Evolutionary conservation across 2,797 vertebrate genomes (phyloP), one percentile per base, ranked within the genome.

Genomic region (Nannoperca australis): DNA sequence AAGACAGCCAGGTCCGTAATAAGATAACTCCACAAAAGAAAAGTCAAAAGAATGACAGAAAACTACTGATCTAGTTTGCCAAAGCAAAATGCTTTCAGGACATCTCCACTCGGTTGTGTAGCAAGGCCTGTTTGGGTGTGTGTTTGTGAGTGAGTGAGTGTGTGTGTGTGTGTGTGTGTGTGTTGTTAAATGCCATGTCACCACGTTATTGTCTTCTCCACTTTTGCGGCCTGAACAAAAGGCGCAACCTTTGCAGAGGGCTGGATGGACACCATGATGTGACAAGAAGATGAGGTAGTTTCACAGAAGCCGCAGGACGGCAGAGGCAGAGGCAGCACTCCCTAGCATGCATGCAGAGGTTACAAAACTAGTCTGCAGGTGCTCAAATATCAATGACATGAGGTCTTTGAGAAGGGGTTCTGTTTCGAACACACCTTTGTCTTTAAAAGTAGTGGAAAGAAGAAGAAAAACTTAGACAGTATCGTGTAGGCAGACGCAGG

Each of bases 81-180:
- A 30, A n/a, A 58, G 15, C 8, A 34, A 30, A 79, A 68, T 38
- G 38, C 54, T 58, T 51, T 8, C 34, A 70, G 69, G 77, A 63
- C 68, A 79, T 74, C 40, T 75, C 13, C 4, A 22, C 42, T 70
- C 24, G 32, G 32, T 22, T 58, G 14, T 66, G 44, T 30, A 8
- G 27, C 3, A 61, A 68, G 56, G n/a, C n/a, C 47, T 49, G 76
- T 60, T 50, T 51, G 34, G 36, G 36, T 45, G 15, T 18, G 44
- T 45, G 38, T 40, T 11, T 58, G n/a, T 47, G 10, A 9, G 59
- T 22, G 44, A 14, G 36, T 38, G 36, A 14, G 34, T 36, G 34
- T 36, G 34, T 36, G 6, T 36, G 36, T 36, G 8, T 36, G 36
- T 62, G n/a, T 47, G 22, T 36, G 14, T 24, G 9, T 12, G 59